phyloP scores from a whole-genome alignment of 2,797 vertebrate genomes.

The Dicrostonyx torquatus region DNA sequence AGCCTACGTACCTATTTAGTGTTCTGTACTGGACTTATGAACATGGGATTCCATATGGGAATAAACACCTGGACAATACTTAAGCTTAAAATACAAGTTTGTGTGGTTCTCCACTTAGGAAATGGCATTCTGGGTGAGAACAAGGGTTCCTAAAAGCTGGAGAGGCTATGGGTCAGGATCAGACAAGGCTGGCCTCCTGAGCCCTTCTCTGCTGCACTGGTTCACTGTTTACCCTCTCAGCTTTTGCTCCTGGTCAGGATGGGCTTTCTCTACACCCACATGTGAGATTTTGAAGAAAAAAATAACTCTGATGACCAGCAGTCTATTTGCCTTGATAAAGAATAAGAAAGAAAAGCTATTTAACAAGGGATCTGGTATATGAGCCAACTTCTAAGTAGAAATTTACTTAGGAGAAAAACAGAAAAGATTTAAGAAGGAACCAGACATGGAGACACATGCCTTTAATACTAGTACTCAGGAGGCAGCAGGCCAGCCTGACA shows the following conservation, averaged over 20 bases:
- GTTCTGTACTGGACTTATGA: background rate
- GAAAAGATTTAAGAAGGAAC: background rate
- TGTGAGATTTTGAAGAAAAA: background rate
- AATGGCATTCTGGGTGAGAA: background rate
- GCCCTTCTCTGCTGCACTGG: background rate
- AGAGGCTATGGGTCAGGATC: background rate
- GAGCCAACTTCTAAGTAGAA: slow-evolving; percentile 5
- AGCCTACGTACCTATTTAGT: background rate
- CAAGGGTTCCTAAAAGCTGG: background rate
- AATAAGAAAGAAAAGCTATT: slow-evolving; percentile 20
- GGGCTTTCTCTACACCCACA: background rate
- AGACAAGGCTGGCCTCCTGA: background rate
- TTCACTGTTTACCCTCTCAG: background rate
- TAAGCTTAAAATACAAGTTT: background rate
- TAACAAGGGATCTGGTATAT: background rate
- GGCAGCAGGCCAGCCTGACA: background rate
- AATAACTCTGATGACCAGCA: background rate
- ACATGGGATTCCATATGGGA: background rate
- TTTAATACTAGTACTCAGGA: background rate
- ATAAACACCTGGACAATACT: background rate
- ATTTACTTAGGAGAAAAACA: background rate
- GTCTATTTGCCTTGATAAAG: background rate
- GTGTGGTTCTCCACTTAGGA: background rate
- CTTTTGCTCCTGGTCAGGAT: background rate
- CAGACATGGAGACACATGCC: too few relatives aligned